Evolutionary conservation across 2,888 invertebrate genomes (phyloP), one percentile per base, ranked within the genome.

Genomic region (Phalera bucephala): DNA sequence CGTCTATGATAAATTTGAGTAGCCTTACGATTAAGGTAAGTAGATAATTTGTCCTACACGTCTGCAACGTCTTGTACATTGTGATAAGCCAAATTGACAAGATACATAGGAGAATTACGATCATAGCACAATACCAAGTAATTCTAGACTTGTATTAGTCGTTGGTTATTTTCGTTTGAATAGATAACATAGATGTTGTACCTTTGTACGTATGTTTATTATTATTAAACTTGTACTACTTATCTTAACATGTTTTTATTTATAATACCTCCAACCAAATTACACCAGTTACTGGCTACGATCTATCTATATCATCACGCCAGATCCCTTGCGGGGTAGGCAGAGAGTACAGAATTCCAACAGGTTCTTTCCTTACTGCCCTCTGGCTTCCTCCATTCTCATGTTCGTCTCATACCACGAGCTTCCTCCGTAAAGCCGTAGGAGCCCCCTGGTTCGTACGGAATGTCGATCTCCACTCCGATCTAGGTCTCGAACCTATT

Each of bases 221-320:
- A 59, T 50, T 53, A 54, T 60, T 60, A 60, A 59, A 59, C 56
- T 56, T 60, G 56, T 59, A 59, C 53, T 53, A 58, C 45, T 34
- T 42, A 52, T 23, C 0, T 21, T 2, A n/a, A 21, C 4, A 11
- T 34, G 35, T 35, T 41, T 25, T 33, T 17, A 17, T 17, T 17
- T 17, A 3, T 17, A 3, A 17, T 5, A 17, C 17, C 3, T 5
- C 17, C 17, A n/a, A n/a, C n/a, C n/a, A n/a, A n/a, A n/a, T n/a
- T n/a, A n/a, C n/a, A n/a, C n/a, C n/a, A n/a, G n/a, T n/a, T n/a
- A n/a, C n/a, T n/a, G n/a, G n/a, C n/a, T n/a, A n/a, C n/a, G n/a
- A n/a, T n/a, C n/a, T n/a, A n/a, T n/a, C n/a, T n/a, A n/a, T n/a
- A n/a, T n/a, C n/a, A n/a, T n/a, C n/a, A n/a, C n/a, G n/a, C n/a